Base-by-base conservation (phyloP, 2,888 invertebrate genomes). In the Sarcophaga carnaria region DNA sequence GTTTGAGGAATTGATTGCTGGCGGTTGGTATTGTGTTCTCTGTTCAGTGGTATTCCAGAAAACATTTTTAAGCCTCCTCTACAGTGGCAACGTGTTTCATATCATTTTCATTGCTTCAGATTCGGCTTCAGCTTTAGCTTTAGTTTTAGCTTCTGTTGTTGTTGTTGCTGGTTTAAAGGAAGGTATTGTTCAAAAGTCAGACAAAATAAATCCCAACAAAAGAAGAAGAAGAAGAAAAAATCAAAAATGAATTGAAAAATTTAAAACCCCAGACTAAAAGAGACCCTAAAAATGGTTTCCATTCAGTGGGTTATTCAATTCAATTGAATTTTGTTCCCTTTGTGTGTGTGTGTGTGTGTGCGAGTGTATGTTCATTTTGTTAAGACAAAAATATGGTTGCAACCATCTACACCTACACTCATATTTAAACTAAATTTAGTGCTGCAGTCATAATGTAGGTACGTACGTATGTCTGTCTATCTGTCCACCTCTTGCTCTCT, bases 231-330 rank as follows among this genome's bases (percentile, higher is more conserved):
- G 22, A 22, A 22, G 22, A 22, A 80, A 3, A 17, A 54, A 54
- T 2, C 6, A 49, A 49, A 14, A 49, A 1, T 14, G 17, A 54
- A 74, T n/a, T 67, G 45, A 8, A 49, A 69, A 67, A 67, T 67
- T 47, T 67, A 67, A 67, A 20, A 20, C 11, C 20, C 37, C 12
- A 25, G 45, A 64, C 71, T 49, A 83, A 70, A 59, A 59, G 67
- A 83, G 63, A 82, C 76, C 83, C 69, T 74, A 83, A 83, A 86
- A 80, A 86, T 86, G 86, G 86, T 82, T 86, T 83, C 83, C 86
- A 80, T 86, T 80, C 77, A 22, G 79, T 76, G 37, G 66, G 82
- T 25, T 83, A 79, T 27, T 86, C 79, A 82, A 79, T 76, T 80
- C 75, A 76, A 83, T 83, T 84, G 75, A 80, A 17, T 54, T 54